Percentiles rank a stretch among this genome's conserved stretches.
Evolutionary conservation across 2,797 vertebrate species (phyloP).

Genomic region (Melopsittacus undulatus): DNA sequence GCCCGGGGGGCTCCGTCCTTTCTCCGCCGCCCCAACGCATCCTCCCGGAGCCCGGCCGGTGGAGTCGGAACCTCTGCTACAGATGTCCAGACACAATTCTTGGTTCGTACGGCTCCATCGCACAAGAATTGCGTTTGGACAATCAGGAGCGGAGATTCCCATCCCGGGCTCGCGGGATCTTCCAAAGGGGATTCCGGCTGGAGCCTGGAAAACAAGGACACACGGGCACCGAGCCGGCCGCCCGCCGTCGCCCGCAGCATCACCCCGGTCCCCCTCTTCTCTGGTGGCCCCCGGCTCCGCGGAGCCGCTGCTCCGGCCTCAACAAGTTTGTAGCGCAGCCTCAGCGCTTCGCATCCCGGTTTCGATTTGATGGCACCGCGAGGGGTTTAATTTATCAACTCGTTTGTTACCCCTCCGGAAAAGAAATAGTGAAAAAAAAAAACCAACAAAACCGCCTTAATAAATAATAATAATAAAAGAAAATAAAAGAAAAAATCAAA

Average conservation of each 20-base stretch:
- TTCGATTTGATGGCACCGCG: neutral
- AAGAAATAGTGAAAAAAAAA: neutral
- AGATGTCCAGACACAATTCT: slow-evolving; percentile 99
- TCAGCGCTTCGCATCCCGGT: neutral
- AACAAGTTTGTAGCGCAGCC: slow-evolving; percentile 43
- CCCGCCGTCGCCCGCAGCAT: neutral
- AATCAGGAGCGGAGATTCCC: slow-evolving; percentile 85
- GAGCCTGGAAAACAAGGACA: slow-evolving; percentile 58
- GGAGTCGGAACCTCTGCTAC: slow-evolving; percentile 89
- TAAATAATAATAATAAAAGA: neutral
- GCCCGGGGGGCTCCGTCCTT: neutral
- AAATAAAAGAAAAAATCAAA: neutral
- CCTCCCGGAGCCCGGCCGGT: slow-evolving; percentile 16
- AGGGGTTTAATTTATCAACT: neutral
- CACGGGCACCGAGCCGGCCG: slow-evolving; percentile 12
- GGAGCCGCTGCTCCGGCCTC: neutral
- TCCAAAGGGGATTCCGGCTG: slow-evolving; percentile 22
- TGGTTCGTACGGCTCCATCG: slow-evolving; percentile 88
- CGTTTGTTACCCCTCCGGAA: neutral
- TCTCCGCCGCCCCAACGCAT: neutral
- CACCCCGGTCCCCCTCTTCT: neutral
- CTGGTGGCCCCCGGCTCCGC: neutral
- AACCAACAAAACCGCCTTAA: neutral
- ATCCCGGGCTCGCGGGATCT: slow-evolving; percentile 27
- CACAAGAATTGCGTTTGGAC: slow-evolving; percentile 99